Evolutionary conservation across 2,113 vertebrate genomes (phyloP).

Genomic region (Clinocottus analis): DNA sequence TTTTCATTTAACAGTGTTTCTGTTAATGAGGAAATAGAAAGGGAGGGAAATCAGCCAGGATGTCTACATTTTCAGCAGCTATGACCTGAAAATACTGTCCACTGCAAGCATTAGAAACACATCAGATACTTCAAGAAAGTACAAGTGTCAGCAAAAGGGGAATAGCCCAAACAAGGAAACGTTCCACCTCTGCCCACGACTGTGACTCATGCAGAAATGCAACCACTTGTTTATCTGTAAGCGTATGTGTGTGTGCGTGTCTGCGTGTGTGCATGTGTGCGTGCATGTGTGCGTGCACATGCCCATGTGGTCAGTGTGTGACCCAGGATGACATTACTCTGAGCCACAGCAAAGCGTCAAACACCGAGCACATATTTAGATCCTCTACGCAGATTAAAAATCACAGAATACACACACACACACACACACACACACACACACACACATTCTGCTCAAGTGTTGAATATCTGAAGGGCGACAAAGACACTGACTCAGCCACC

Average conservation of each 20-base stretch:
- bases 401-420: constrained; percentile 41
- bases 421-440: constrained; percentile 42
- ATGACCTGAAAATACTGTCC: constrained; percentile 4
- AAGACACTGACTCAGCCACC: constrained; percentile 64
- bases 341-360: constrained; percentile 32
- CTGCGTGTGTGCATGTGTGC: constrained; percentile 10
- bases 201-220: constrained; percentile 76
- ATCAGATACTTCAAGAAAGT: constrained; percentile 56
- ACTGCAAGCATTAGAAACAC: constrained; percentile 21
- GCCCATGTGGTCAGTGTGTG: constrained; percentile 56
- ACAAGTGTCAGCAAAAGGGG: constrained; percentile 61
- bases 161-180: constrained; percentile 76
- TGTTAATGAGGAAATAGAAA: background rate
- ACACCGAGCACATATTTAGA: constrained; percentile 32
- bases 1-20: constrained; percentile 3
- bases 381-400: constrained; percentile 18
- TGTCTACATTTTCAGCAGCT: constrained; percentile 1
- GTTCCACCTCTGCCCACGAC: constrained; percentile 73
- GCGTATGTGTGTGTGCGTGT: constrained; percentile 20
- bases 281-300: constrained; percentile 3
- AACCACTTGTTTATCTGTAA: constrained; percentile 72
- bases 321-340: constrained; percentile 47
- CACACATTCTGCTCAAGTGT: constrained; percentile 47
- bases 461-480: constrained; percentile 49
- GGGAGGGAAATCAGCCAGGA: background rate